phyloP scores from a whole-genome alignment of 2,113 vertebrate genomes.

The Polypterus bichir region DNA sequence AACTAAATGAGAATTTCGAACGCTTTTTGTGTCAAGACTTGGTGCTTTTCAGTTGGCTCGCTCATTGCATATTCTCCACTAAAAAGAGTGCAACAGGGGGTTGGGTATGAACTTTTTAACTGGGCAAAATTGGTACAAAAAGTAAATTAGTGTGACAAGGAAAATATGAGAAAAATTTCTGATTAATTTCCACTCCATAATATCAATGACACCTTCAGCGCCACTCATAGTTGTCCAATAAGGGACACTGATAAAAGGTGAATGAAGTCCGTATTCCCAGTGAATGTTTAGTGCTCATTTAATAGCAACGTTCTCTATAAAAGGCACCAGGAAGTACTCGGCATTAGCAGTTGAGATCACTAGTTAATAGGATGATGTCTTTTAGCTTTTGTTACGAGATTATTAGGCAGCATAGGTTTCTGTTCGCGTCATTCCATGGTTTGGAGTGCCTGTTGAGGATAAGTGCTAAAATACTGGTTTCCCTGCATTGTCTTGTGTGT shows the following conservation, averaged over 20 bases:
- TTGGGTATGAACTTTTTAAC: conserved; percentile 71
- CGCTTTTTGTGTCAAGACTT: conserved; percentile 83
- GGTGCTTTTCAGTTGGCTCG: conserved; percentile 81
- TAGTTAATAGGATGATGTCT: conserved; percentile 99
- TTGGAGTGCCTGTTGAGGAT: conserved; percentile 77
- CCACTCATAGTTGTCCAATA: conserved; percentile 71
- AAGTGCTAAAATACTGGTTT: conserved; percentile 82
- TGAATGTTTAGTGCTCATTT: conserved; percentile 83
- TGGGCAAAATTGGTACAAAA: conserved; percentile 64
- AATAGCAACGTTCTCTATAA: conserved; percentile 75
- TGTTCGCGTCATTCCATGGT: conserved; percentile 62
- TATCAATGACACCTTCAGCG: conserved; percentile 92
- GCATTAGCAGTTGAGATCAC: conserved; percentile 95
- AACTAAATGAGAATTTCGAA: conserved; percentile 98
- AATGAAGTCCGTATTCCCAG: conserved; percentile 70
- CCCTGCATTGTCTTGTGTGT: conserved; percentile 68
- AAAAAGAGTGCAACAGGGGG: conserved; percentile 77
- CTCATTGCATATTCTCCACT: conserved; percentile 78
- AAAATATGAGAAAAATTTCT: conserved; percentile 81
- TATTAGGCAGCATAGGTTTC: conserved; percentile 93
- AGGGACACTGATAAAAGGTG: conserved; percentile 91
- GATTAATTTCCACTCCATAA: conserved; percentile 81
- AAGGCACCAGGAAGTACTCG: conserved; percentile 88
- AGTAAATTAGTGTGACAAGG: conserved; percentile 67
- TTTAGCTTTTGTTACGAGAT: conserved; percentile 99